Base-by-base conservation (phyloP, 2,888 invertebrate genomes). In the Bedellia somnulentella region DNA sequence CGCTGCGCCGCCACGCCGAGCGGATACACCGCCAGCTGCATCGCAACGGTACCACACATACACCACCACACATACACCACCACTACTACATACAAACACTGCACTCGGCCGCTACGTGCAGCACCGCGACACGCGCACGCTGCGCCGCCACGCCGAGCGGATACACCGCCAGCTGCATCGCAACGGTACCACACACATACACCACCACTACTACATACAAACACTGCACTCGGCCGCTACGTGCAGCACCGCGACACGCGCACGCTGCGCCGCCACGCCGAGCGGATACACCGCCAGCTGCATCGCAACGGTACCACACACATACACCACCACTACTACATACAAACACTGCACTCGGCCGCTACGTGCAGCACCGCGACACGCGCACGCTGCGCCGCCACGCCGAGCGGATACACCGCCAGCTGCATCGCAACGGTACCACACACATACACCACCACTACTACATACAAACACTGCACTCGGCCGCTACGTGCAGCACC, bases 191-290 rank as follows among this genome's bases (percentile, higher is more conserved):
- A n/a, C n/a, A n/a, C n/a, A n/a, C n/a, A n/a, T n/a, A n/a, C n/a
- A n/a, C n/a, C n/a, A n/a, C n/a, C n/a, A n/a, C n/a, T n/a, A n/a
- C n/a, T n/a, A n/a, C n/a, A n/a, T n/a, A n/a, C n/a, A n/a, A n/a
- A n/a, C n/a, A n/a, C n/a, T n/a, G n/a, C n/a, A n/a, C 80, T 90
- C 33, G 85, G 86, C 49, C 80, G 86, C 44, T 90, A 86, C 60
- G 81, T 89, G 40, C 82, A 87, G 32, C 83, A 86, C 55, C 86
- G 87, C 46, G 87, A 89, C 52, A 86, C 87, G 51, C 83, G 85
- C 53, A 85, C 85, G 30, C 67, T 89, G 42, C 81, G 85, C 42
- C 80, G 80, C 39, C 82, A 84, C 49, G 87, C 87, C 27, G 86
- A 87, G 53, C 78, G 83, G 44, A 80, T 86, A 37, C 83, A 83